Conservation (phyloP, 2,797 vertebrate genomes). For the Parambassis ranga region DNA sequence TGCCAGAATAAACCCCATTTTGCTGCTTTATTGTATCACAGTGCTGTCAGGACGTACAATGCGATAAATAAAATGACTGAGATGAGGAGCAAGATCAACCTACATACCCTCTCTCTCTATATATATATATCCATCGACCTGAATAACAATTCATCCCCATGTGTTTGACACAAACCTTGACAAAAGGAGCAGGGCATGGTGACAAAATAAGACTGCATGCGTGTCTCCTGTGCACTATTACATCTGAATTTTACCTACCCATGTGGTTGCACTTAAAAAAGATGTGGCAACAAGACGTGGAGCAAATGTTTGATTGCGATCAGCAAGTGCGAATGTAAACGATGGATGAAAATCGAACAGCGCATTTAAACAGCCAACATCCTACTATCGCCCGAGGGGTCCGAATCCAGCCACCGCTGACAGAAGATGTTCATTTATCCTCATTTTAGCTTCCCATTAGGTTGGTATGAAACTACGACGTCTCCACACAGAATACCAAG, state of each 20-base stretch:
- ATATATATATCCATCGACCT: background rate
- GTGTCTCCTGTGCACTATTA: background rate
- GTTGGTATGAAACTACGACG: conserved; percentile 9
- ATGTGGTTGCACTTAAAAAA: background rate
- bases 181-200: background rate
- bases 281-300: background rate
- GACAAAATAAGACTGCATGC: conserved; percentile 3
- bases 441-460: conserved; percentile 9
- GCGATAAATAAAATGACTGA: background rate
- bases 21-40: background rate
- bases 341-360: conserved; percentile 15
- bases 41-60: background rate
- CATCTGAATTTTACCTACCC: background rate
- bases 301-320: conserved; percentile 13
- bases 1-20: background rate
- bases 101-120: background rate
- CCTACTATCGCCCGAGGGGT: background rate
- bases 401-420: background rate
- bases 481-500: conserved; percentile 64
- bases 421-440: background rate
- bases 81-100: background rate
- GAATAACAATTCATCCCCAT: conserved; percentile 34
- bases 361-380: background rate
- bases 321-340: background rate
- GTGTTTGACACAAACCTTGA: background rate